Conservation (phyloP, 2,888 invertebrate species). For the Pterobdella sp. region DNA sequence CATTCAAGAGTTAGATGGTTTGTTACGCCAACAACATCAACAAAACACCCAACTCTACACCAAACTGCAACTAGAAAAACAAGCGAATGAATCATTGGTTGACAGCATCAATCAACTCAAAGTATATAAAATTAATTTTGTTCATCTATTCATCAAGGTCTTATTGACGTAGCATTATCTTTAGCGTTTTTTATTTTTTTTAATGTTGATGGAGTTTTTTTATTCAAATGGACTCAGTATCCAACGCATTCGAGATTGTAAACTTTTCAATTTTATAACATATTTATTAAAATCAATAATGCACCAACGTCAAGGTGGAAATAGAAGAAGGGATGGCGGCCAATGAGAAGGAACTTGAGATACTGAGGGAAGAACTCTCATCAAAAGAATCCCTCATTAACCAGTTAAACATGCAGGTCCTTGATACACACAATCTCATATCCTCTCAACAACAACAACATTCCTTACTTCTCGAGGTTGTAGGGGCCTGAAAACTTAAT, state of each 20-base stretch:
- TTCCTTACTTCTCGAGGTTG: not conserved
- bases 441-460: not conserved
- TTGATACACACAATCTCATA: not conserved
- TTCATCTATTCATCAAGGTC: no score
- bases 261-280: no score
- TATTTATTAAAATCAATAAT: no score
- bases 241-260: no score
- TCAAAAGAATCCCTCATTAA: not conserved
- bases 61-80: not conserved
- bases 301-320: slow-evolving; percentile 9
- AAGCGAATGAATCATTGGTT: not conserved
- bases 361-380: not conserved
- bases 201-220: no score
- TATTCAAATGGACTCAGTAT: no score
- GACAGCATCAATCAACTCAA: slow-evolving; percentile 9
- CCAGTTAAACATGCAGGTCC: not conserved
- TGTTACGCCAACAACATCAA: not conserved
- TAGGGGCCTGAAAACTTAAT: not conserved
- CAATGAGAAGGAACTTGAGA: not conserved
- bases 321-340: slow-evolving; percentile 9
- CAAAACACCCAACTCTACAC: not conserved
- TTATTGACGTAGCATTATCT: no score
- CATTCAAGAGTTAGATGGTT: not conserved
- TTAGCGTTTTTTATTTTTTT: no score
- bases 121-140: no score